Conservation (phyloP, 2,888 invertebrate species). For the Coronaproctus castanopsis region DNA sequence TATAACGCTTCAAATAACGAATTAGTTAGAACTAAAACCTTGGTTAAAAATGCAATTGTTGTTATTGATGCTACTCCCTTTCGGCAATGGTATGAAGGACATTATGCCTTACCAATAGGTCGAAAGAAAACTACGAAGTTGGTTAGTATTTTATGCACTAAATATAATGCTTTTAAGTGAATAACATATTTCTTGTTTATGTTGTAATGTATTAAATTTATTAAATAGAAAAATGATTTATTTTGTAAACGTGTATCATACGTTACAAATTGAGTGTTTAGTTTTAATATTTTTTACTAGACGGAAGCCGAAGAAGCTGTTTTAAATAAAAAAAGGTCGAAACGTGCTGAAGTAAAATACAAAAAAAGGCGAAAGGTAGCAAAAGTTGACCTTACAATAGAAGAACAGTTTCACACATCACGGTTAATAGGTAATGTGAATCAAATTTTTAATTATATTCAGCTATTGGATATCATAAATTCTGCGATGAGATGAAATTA, state of each 20-base stretch:
- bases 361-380: constrained; percentile 74
- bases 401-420: constrained; percentile 94
- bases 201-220: not conserved
- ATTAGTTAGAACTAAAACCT: constrained; percentile 95
- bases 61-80: constrained; percentile 95
- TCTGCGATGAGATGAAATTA: too few species aligned
- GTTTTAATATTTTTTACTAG: constrained; percentile 35
- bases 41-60: constrained; percentile 96
- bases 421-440: constrained; percentile 68
- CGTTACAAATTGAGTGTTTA: too few species aligned
- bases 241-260: too few species aligned
- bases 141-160: constrained; percentile 38
- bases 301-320: constrained; percentile 87
- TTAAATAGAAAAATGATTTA: too few species aligned
- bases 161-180: not conserved
- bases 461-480: too few species aligned
- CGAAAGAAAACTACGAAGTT: constrained; percentile 91
- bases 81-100: constrained; percentile 97
- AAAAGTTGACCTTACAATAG: constrained; percentile 79
- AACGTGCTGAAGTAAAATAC: constrained; percentile 82
- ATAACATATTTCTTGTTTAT: not conserved
- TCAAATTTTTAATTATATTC: not conserved
- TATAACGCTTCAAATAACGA: constrained; percentile 99
- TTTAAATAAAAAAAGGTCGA: constrained; percentile 81
- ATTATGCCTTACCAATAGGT: constrained; percentile 86